Evolutionary conservation across 2,888 invertebrate genomes (phyloP), one percentile per base, ranked within the genome.

Genomic region (Machimus atricapillus): DNA sequence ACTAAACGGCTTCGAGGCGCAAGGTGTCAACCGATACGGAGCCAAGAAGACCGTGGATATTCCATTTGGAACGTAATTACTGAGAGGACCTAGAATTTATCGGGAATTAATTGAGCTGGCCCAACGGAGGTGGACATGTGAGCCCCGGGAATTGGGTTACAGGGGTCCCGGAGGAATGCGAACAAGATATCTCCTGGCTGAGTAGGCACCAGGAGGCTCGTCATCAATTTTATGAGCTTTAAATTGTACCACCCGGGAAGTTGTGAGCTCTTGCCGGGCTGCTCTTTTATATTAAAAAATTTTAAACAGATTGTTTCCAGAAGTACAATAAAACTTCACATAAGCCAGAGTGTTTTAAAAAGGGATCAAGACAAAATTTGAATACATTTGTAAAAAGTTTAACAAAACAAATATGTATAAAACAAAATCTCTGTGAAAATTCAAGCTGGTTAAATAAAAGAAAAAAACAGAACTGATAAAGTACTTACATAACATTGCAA

Each of bases 211-310:
- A 66, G 66, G 23, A 66, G 66, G 23, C 27, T 7, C 52, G 66
- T 9, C 23, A 14, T 66, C 23, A 66, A 66, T 66, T 66, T 66
- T 66, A 66, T 66, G 66, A 23, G 23, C 43, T 79, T 79, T 79
- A 79, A 79, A 79, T 79, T 79, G 52, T 56, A 52, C 79, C 79
- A 79, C 79, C 79, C 79, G 79, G 66, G 27, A 66, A 9, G 66
- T 12, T 66, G 66, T 27, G 66, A 66, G 4, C 52, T 52, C n/a
- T 52, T 52, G 58, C 23, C 7, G 3, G 9, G 23, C 58, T 23
- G 58, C 8, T 6, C 58, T 23, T 58, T 58, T 58, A 58, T 7
- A 7, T 58, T 16, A 7, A 58, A 23, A n/a, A n/a, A n/a, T 58
- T 8, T 66, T 27, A 27, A 40, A 12, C 23, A 23, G 66, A 6